Evolutionary conservation across 2,888 invertebrate species (phyloP), one percentile per base, ranked within the genome.

Genomic region (Zygothrica quintamaculata): DNA sequence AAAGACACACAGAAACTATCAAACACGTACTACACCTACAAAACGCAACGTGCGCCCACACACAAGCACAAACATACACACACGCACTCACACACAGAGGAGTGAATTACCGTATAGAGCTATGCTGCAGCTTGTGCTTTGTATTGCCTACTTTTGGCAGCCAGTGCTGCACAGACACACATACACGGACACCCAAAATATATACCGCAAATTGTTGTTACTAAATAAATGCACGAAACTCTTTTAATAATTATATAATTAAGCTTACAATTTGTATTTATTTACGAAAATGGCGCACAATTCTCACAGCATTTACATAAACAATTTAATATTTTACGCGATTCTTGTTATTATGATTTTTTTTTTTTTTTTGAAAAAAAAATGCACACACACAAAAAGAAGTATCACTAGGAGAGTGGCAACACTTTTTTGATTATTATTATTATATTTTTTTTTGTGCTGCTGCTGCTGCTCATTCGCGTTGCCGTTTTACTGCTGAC

Each of bases 181-280:
- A 22, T 37, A 39, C 25, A 25, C 39, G 11, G 11, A 22, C 8
- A 26, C 18, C 5, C 37, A 13, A 46, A 6, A 13, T n/a, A 25
- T 25, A 3, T 9, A 9, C 29, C 37, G 25, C 55, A 47, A 48
- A 33, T 37, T 40, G n/a, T 25, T 16, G n/a, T 33, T 25, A 13
- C 9, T 52, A 8, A 11, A 39, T 39, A 36, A 37, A 16, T 15
- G 43, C 50, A 46, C 40, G 16, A 31, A 51, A 44, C 44, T 31
- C 29, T 43, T 53, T 59, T 68, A 52, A 62, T 61, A 53, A 57
- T 79, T 79, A 85, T 79, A 78, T 85, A 79, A 79, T 82, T 64
- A 40, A n/a, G 52, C 68, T 55, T 61, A 44, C 42, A 58, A 55
- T 65, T 74, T 59, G 33, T 46, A 58, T 42, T 40, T 64, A 46